A percentile compares a stretch with the other conserved stretches of the same genome.
phyloP scores from a whole-genome alignment of 2,113 vertebrate species.

The Ivindomyrus marchei region DNA sequence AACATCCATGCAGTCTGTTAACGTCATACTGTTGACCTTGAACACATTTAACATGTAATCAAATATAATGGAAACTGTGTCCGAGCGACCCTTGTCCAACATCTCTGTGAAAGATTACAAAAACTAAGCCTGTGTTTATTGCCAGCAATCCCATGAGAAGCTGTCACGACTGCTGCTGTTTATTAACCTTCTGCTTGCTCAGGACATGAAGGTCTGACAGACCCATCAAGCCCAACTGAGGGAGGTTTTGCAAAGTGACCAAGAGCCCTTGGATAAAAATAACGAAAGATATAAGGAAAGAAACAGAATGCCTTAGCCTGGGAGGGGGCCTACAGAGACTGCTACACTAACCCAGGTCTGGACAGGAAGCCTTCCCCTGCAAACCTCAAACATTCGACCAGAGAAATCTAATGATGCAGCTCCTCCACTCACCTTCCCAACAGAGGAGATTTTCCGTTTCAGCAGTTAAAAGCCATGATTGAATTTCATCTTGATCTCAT shows the following conservation, averaged over 20 bases:
- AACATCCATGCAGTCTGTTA: not conserved
- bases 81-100: not conserved
- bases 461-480: conserved; percentile 83
- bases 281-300: conserved; percentile 70
- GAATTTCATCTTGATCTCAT: conserved; percentile 88
- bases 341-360: conserved; percentile 47
- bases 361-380: conserved; percentile 48
- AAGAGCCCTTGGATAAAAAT: conserved; percentile 64
- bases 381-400: conserved; percentile 48
- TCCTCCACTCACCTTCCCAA: conserved; percentile 40
- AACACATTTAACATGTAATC: not conserved
- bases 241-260: conserved; percentile 56
- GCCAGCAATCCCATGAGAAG: not conserved
- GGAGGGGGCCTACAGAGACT: conserved; percentile 55
- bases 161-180: not conserved
- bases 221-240: not conserved
- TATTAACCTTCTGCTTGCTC: not conserved
- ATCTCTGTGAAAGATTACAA: not conserved
- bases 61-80: not conserved
- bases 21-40: not conserved
- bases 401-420: conserved; percentile 66
- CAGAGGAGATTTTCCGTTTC: conserved; percentile 53
- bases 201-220: conserved; percentile 3
- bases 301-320: conserved; percentile 55
- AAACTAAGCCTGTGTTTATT: not conserved